Base-by-base conservation (phyloP, 2,888 invertebrate species). In the Acleris laterana region DNA sequence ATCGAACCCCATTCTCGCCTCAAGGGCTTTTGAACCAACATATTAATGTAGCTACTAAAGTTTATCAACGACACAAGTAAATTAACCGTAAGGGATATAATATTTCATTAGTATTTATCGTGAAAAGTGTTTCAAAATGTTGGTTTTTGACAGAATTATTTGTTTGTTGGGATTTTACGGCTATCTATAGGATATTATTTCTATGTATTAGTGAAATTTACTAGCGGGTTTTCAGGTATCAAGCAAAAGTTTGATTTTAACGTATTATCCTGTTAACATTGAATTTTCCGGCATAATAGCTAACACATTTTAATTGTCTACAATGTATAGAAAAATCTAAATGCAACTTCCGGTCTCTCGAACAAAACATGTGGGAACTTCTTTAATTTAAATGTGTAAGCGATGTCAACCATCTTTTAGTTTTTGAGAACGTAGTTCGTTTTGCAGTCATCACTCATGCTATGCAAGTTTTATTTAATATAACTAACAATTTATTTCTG, bases 1-100 rank as follows among this genome's bases (percentile, higher is more conserved):
- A 60, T 60, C 55, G 50, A 65, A 60, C 55, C 57, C 55, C 28
- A 44, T 55, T 60, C 28, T 6, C 60, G 64, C 65, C 65, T 61
- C 44, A 22, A 50, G 56, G 48, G 59, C 38, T 51, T 61, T 28
- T 22, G 6, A 65, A 65, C 55, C 32, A 65, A 65, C 20, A 44
- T 50, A 44, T 7, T 17, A 17, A 1, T 60, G 13, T 38, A 9
- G 1, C 13, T 13, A 11, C 4, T 38, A 13, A 49, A 5, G 19
- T 25, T 49, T 38, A n/a, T 16, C 11, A 25, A 53, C 19, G 19
- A 17, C 53, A 53, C 25, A 19, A 9, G 16, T 16, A 9, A 5
- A 53, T 4, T 19, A 16, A 19, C 7, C 3, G 0, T 13, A n/a
- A 25, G 3, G 59, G 0, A 1, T 19, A 44, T 25, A n/a, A 3